A percentile compares a stretch with the other conserved stretches of the same genome.
Conservation (phyloP, 2,888 invertebrate species). For the Scaptomyza tumidula region DNA sequence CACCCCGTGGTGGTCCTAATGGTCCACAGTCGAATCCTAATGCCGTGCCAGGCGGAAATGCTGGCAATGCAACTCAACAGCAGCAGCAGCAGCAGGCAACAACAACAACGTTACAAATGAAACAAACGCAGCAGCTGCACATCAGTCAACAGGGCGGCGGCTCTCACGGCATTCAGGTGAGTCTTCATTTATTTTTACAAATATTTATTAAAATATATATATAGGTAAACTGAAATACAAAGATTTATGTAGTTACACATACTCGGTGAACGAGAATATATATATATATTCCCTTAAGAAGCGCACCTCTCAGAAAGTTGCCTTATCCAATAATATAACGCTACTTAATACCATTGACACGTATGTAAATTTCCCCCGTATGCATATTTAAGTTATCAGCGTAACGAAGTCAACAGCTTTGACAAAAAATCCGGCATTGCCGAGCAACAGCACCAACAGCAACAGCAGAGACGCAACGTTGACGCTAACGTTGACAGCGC, state of each 20-base stretch:
- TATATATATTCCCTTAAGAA: not conserved
- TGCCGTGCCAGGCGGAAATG: slow-evolving; percentile 68
- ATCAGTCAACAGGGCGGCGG: slow-evolving; percentile 91
- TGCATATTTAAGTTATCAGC: slow-evolving; percentile 79
- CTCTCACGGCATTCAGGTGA: slow-evolving; percentile 92
- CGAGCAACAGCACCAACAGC: slow-evolving; percentile 18
- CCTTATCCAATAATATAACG: slow-evolving; percentile 70
- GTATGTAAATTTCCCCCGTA: slow-evolving; percentile 71
- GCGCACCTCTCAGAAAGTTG: slow-evolving; percentile 21
- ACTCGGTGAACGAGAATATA: not conserved
- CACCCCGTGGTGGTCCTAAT: slow-evolving; percentile 59
- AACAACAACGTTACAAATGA: slow-evolving; percentile 90
- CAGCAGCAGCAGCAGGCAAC: slow-evolving; percentile 77
- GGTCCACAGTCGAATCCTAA: slow-evolving; percentile 70
- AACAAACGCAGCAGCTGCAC: slow-evolving; percentile 94
- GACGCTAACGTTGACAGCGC: slow-evolving; percentile 22
- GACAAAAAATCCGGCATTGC: slow-evolving; percentile 59
- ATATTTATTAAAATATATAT: not conserved
- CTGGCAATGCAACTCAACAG: slow-evolving; percentile 72
- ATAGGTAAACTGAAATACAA: not conserved
- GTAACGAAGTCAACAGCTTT: slow-evolving; percentile 79
- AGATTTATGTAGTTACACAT: not conserved
- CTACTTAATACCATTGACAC: slow-evolving; percentile 79
- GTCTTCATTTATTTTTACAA: slow-evolving; percentile 49
- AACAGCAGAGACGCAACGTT: slow-evolving; percentile 10